Evolutionary conservation across 2,888 invertebrate species (phyloP), one percentile per base, ranked within the genome.

Genomic region (Clusia tigrina): DNA sequence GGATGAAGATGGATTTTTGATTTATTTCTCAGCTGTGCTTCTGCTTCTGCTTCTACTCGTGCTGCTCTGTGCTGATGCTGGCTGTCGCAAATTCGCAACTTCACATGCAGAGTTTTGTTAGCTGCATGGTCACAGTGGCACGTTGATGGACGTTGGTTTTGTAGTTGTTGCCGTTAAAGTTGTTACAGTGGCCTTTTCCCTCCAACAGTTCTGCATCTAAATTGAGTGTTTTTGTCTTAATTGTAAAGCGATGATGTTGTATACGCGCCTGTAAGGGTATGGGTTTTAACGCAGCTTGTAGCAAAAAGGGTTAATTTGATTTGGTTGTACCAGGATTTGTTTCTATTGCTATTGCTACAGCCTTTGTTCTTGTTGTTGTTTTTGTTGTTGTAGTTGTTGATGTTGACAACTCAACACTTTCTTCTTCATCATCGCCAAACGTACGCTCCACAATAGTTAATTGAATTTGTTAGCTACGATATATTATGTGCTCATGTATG

Each of bases 1-100:
- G 76, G 75, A 71, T 77, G 77, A 55, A 55, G 55, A 77, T 75
- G 74, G 76, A 73, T 75, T 74, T 75, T 75, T 75, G 74, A 77
- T 77, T 74, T 75, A 72, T 71, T 74, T 70, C 73, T 67, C 74
- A 76, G 72, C 76, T 67, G 69, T 71, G 68, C 70, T n/a, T 17
- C 12, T 12, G 25, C 54, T 26, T 32, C 20, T n/a, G n/a, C n/a
- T n/a, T n/a, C n/a, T n/a, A n/a, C n/a, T n/a, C n/a, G n/a, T n/a
- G n/a, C n/a, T n/a, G n/a, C n/a, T n/a, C n/a, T n/a, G n/a, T n/a
- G 54, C 17, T 10, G 24, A 26, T 6, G 17, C 15, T 1, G 17
- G 2, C 1, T 52, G 52, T 52, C 12, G 24, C 52, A 22, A 17
- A 24, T n/a, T 54, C 46, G 17, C 46, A 46, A 48, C 46, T 57